phyloP scores from a whole-genome alignment of 1,140 invertebrate genomes.

The Macrosteles quadrilineatus region DNA sequence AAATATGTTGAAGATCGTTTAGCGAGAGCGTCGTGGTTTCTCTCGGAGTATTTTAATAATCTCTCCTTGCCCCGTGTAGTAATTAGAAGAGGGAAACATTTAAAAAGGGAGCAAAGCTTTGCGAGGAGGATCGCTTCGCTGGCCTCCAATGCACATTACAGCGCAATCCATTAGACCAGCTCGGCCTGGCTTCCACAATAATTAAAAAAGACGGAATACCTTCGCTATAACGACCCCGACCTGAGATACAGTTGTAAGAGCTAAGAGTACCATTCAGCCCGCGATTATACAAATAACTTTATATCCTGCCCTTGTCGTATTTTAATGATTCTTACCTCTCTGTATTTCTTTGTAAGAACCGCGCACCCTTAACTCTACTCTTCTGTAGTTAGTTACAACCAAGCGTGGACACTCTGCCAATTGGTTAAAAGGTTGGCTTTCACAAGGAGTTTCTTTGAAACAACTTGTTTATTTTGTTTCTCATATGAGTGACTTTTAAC shows the following conservation, averaged over 20 bases:
- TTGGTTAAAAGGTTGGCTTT: too few relatives aligned
- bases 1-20: conserved; percentile 11
- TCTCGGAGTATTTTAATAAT: conserved; percentile 1
- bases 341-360: not conserved
- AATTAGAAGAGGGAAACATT: conserved; percentile 16
- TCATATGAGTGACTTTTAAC: too few relatives aligned
- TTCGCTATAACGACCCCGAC: not conserved
- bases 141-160: conserved; percentile 1
- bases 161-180: conserved; percentile 8
- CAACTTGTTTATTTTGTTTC: too few relatives aligned
- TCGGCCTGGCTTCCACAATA: not conserved
- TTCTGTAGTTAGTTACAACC: too few relatives aligned
- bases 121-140: not conserved
- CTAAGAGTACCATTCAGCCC: not conserved
- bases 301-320: not conserved
- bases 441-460: too few relatives aligned
- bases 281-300: conserved; percentile 9
- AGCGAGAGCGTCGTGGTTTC: not conserved
- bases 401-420: too few relatives aligned
- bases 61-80: conserved; percentile 4
- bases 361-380: too few relatives aligned
- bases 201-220: conserved; percentile 14
- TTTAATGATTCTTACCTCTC: conserved; percentile 14
- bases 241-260: conserved; percentile 14
- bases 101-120: conserved; percentile 8